These are phyloP conservation scores for Montipora sp. DNA, from an alignment of 64 coral and sea anemone species.

Conservation along the genomic window DNA sequence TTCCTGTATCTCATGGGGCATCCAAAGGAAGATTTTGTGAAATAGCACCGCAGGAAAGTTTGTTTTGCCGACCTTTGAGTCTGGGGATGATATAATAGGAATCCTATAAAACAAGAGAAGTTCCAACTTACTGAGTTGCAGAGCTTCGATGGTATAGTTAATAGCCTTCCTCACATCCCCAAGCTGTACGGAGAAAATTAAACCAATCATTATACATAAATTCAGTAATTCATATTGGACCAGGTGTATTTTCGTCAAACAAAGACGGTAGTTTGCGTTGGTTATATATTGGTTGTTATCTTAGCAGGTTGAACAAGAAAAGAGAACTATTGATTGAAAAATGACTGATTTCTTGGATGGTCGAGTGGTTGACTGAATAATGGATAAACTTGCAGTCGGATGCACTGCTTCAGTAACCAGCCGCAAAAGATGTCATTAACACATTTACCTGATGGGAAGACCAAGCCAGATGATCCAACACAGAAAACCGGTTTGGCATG, in stretches of 20 bases:
- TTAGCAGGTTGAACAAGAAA: too few relatives aligned
- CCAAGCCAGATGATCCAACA: constrained; percentile 87
- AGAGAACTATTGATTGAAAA: background rate
- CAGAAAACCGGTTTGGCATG: constrained; percentile 38
- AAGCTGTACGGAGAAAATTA: constrained; percentile 8
- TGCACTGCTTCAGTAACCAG: too few relatives aligned
- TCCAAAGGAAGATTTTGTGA: too few relatives aligned
- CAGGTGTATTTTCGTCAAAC: too few relatives aligned
- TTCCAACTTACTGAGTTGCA: constrained; percentile 51
- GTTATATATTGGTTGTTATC: too few relatives aligned
- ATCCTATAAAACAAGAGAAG: too few relatives aligned
- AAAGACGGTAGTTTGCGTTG: too few relatives aligned
- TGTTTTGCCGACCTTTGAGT: background rate
- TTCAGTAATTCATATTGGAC: too few relatives aligned
- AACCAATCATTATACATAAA: background rate
- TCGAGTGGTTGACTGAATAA: background rate
- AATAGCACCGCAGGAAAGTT: background rate
- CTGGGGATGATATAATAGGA: too few relatives aligned
- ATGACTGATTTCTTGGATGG: background rate
- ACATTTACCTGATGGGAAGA: constrained; percentile 75
- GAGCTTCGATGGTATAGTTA: constrained; percentile 34
- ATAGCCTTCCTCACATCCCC: constrained; percentile 48
- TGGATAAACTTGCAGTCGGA: background rate
- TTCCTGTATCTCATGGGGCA: too few relatives aligned
- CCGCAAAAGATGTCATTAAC: background rate